Base-by-base conservation (phyloP, 1,140 invertebrate species). In the Battus philenor region DNA sequence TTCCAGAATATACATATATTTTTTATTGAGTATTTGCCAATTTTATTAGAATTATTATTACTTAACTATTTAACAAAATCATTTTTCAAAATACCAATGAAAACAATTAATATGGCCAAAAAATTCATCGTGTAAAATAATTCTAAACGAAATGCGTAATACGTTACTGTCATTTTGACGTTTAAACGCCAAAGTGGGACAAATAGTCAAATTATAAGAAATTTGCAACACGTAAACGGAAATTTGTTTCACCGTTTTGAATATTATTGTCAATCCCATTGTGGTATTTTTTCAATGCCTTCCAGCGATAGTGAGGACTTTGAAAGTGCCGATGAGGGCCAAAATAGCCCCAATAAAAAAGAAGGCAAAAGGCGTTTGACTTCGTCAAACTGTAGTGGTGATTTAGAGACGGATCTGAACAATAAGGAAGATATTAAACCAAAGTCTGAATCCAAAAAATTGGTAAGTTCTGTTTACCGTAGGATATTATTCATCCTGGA, bases 251-350 rank as follows among this genome's bases (percentile, higher is more conserved):
- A 17, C 26, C 22, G 15, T 44, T 32, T 24, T n/a, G n/a, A n/a
- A n/a, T n/a, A n/a, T n/a, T n/a, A n/a, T n/a, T n/a, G n/a, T n/a
- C n/a, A n/a, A n/a, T n/a, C n/a, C n/a, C n/a, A 26, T 33, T 33
- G 6, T 29, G 8, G 1, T 29, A 29, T 16, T 10, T 30, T 30
- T 11, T 30, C 5, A 30, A 92, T 92, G 91, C 88, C 90, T 66
- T 89, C 89, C 4, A 92, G 91, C 45, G 91, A 92, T 45, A 92
- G 91, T 72, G 91, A 92, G 58, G 90, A 89, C 67, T 93, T 92
- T 68, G 90, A 91, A 59, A 91, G 90, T 68, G 90, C 90, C 4
- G 90, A 91, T 56, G 90, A 91, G 53, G 90, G 90, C 8, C 58
- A 63, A 1, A 58, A 15, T 16, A 67, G 49, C 10, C 47, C 55